These are phyloP conservation scores for Nothura maculosa DNA, from an alignment of 2,797 vertebrate species.

Conservation along the genomic window DNA sequence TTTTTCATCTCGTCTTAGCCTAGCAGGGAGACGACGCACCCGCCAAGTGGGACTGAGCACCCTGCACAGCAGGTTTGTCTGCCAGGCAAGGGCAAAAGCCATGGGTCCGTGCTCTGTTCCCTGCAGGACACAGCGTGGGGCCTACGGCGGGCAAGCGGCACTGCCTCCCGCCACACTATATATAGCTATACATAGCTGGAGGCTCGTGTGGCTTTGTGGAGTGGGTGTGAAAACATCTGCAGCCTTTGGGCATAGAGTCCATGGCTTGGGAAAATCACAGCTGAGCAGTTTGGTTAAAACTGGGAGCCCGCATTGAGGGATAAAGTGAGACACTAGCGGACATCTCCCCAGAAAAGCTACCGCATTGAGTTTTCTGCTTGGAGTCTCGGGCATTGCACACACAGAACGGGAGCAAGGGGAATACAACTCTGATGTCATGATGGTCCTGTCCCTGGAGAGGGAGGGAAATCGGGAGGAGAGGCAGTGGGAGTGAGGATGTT, in stretches of 20 bases:
- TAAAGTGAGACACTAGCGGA: not conserved
- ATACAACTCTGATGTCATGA: slow-evolving; percentile 25
- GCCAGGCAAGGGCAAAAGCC: not conserved
- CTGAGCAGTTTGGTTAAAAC: slow-evolving; percentile 42
- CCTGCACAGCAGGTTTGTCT: not conserved
- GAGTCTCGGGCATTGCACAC: not conserved
- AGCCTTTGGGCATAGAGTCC: slow-evolving; percentile 15
- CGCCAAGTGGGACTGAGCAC: not conserved
- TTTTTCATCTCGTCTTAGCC: not conserved
- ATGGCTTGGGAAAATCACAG: slow-evolving; percentile 51
- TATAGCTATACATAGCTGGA: not conserved
- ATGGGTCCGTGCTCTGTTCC: not conserved
- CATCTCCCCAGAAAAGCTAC: slow-evolving; percentile 16
- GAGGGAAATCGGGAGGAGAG: not conserved
- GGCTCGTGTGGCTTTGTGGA: not conserved
- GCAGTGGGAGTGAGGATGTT: not conserved
- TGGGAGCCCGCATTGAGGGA: slow-evolving; percentile 8
- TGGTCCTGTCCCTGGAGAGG: not conserved
- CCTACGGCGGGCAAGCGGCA: not conserved
- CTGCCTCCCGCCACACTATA: not conserved
- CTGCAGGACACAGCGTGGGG: accelerated
- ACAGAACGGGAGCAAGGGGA: not conserved
- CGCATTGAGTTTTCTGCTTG: slow-evolving; percentile 45
- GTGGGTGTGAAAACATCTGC: slow-evolving; percentile 25
- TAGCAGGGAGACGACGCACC: not conserved